A percentile compares a stretch with the other conserved stretches of the same genome.
Evolutionary conservation across 2,113 vertebrate genomes (phyloP).

Genomic region (Anhinga anhinga): DNA sequence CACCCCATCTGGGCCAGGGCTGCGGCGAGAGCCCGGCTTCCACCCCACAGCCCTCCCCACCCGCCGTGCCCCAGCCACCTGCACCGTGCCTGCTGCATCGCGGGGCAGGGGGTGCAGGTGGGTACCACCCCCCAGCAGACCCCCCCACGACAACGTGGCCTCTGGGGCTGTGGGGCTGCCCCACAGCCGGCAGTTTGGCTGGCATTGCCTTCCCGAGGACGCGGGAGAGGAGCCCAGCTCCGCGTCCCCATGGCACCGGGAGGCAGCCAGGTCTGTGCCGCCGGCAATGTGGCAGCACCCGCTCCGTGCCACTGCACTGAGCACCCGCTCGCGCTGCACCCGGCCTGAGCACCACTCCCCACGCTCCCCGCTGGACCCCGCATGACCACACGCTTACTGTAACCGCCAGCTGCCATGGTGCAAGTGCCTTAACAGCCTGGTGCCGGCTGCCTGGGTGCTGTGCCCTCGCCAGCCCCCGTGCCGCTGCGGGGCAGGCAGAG

Average conservation of each 20-base stretch:
- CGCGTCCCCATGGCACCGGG: accelerated
- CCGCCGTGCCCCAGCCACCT: accelerated
- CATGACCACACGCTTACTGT: accelerated
- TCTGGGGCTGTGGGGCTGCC: not conserved
- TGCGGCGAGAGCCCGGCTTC: not conserved
- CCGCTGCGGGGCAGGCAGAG: not conserved
- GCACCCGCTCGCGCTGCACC: not conserved
- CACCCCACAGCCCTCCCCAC: not conserved
- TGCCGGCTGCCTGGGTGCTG: not conserved
- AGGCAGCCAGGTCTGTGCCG: not conserved
- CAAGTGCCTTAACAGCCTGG: accelerated
- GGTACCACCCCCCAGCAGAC: not conserved
- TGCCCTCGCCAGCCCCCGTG: not conserved
- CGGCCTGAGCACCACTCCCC: not conserved
- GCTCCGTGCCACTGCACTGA: not conserved
- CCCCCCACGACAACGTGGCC: not conserved
- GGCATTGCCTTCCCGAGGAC: accelerated
- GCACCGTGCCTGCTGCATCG: not conserved
- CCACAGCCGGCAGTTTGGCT: not conserved
- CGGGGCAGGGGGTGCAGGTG: not conserved
- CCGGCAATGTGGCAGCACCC: not conserved
- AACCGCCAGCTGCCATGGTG: accelerated
- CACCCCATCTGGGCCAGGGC: not conserved
- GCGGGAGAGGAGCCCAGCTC: not conserved
- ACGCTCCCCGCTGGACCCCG: not conserved